Percentiles rank a stretch among this genome's conserved stretches.
These are phyloP conservation scores for Aurelia coerulea DNA, from an alignment of 30 jellyfish, hydroid and myxozoan genomes.

Conservation along the genomic window DNA sequence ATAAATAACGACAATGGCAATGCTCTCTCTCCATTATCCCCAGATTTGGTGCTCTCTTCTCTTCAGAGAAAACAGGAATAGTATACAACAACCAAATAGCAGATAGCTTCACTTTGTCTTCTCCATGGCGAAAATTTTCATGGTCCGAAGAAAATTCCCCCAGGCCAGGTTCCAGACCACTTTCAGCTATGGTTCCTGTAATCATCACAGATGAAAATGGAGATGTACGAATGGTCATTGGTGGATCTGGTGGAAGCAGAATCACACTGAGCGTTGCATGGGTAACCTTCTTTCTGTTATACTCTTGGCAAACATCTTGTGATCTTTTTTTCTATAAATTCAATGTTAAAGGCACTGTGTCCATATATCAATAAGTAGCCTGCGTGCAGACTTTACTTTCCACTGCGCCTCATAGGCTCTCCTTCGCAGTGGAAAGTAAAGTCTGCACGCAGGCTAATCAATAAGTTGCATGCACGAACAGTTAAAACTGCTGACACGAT, in stretches of 20 bases:
- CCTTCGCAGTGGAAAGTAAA: no score
- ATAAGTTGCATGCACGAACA: no score
- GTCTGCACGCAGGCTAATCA: no score
- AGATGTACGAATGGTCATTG: slow-evolving; percentile 54
- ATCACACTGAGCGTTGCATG: slow-evolving; percentile 60
- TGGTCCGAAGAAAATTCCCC: slow-evolving; percentile 60
- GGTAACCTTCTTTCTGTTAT: slow-evolving; percentile 24
- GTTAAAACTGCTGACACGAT: no score
- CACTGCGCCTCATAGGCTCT: no score
- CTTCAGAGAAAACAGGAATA: slow-evolving; percentile 59
- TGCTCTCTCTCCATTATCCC: background rate
- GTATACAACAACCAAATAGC: slow-evolving; percentile 65
- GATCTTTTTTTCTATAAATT: no score
- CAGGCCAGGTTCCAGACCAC: slow-evolving; percentile 45
- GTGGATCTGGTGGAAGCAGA: slow-evolving; percentile 86
- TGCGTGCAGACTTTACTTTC: no score
- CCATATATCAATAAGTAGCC: no score
- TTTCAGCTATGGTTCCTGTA: slow-evolving; percentile 52
- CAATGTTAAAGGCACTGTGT: no score
- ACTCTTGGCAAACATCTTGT: no score
- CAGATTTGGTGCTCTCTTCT: slow-evolving; percentile 72
- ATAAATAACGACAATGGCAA: no score
- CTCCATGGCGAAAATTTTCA: slow-evolving; percentile 18
- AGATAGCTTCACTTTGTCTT: slow-evolving; percentile 34
- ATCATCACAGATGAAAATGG: slow-evolving; percentile 55